Conservation (phyloP, 2,888 invertebrate genomes). For the Callyntrura sp. region DNA sequence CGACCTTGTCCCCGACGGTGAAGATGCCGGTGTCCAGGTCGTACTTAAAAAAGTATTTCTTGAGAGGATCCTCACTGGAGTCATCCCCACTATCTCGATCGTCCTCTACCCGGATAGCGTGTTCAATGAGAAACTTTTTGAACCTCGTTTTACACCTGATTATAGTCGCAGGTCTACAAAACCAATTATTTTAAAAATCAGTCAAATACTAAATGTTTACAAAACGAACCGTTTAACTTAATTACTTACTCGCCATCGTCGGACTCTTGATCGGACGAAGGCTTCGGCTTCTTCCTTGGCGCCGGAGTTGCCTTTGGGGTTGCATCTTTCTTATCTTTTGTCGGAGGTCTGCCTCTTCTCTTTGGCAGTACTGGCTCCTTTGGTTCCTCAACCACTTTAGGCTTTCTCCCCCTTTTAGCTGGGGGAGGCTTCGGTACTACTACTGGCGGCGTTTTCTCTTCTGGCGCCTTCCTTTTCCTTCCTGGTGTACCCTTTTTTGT, state of each 20-base stretch:
- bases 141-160: neutral
- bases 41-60: conserved; percentile 17
- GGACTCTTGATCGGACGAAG: neutral
- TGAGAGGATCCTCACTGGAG: neutral
- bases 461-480: neutral
- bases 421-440: neutral
- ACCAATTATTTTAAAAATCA: too few species aligned
- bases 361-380: too few species aligned
- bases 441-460: neutral
- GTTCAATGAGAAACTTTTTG: conserved; percentile 32
- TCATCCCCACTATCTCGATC: neutral
- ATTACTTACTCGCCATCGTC: neutral
- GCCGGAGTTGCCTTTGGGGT: neutral
- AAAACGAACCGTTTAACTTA: neutral
- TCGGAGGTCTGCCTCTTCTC: too few species aligned
- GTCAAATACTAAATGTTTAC: neutral
- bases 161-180: neutral
- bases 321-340: neutral
- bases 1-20: neutral
- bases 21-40: neutral
- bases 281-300: neutral
- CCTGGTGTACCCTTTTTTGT: neutral
- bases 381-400: too few species aligned
- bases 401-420: too few species aligned
- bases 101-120: neutral